Evolutionary conservation across 2,113 vertebrate genomes (phyloP).

Genomic region (Hippocampus comes): DNA sequence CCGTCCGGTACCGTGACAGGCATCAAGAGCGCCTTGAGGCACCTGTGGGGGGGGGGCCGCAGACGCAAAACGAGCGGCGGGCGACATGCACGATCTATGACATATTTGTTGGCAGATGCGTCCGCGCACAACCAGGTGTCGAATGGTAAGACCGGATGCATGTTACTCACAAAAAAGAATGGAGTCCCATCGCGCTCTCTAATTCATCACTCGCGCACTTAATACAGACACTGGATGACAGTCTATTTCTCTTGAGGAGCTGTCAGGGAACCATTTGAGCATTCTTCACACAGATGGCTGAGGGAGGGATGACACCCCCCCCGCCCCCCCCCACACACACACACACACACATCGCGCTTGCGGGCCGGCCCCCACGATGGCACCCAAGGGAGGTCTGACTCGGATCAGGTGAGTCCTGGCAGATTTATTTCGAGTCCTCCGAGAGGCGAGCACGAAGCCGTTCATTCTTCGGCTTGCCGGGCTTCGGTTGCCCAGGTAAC

Average conservation of each 20-base stretch:
- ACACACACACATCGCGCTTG: constrained; percentile 51
- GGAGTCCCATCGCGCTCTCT: constrained; percentile 39
- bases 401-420: constrained; percentile 49
- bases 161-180: constrained; percentile 28
- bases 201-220: constrained; percentile 37
- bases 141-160: constrained; percentile 69
- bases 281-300: constrained; percentile 58
- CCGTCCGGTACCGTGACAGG: constrained; percentile 51
- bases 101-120: constrained; percentile 28
- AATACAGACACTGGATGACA: constrained; percentile 7
- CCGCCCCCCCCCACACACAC: neutral
- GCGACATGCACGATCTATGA: constrained; percentile 26
- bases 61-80: constrained; percentile 21
- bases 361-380: constrained; percentile 48
- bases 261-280: constrained; percentile 36
- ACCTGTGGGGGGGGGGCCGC: constrained; percentile 55
- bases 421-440: constrained; percentile 21
- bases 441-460: neutral
- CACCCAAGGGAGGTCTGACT: constrained; percentile 45
- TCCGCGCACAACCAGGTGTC: constrained; percentile 63
- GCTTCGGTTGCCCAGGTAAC: constrained; percentile 6
- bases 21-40: constrained; percentile 66
- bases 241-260: constrained; percentile 3
- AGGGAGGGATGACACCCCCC: constrained; percentile 49
- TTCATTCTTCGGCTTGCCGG: neutral